Conservation (phyloP, 1,140 invertebrate species). For the Steinernema feltiae region DNA sequence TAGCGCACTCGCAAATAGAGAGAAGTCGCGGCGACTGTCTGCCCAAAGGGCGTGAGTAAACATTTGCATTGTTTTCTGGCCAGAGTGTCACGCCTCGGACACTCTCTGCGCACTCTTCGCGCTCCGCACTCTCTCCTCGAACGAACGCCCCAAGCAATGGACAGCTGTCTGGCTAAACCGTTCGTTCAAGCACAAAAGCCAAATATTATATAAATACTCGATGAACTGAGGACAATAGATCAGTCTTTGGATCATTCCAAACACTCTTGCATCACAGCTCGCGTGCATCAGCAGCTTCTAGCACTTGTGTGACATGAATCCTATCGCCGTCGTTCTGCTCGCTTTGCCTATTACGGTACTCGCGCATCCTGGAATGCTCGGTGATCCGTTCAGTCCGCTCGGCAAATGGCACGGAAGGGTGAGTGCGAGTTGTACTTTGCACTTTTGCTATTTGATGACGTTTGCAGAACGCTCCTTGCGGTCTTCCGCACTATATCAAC, state of each 20-base stretch:
- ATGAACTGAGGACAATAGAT: neutral
- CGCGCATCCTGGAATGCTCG: conserved; percentile 8
- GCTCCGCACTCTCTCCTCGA: neutral
- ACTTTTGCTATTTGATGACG: neutral
- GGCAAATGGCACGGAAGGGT: conserved; percentile 51
- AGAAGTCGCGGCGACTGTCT: neutral
- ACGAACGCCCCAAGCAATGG: neutral
- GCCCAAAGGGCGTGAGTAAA: conserved; percentile 6
- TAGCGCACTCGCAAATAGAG: neutral
- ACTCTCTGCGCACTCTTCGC: neutral
- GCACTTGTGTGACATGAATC: neutral
- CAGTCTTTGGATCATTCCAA: conserved; percentile 9
- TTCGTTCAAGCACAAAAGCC: conserved; percentile 14
- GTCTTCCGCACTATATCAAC: conserved; percentile 43
- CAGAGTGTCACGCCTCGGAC: neutral
- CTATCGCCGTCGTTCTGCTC: neutral
- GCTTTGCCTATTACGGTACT: neutral
- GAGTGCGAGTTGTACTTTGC: neutral
- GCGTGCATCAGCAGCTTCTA: neutral
- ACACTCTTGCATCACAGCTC: neutral
- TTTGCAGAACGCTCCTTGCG: conserved; percentile 45
- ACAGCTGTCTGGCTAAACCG: neutral
- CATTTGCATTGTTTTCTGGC: conserved; percentile 11
- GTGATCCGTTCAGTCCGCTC: conserved; percentile 51
- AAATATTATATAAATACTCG: neutral